These are phyloP conservation scores for Carabus problematicus DNA, from an alignment of 2,888 invertebrate genomes.

Conservation along the genomic window DNA sequence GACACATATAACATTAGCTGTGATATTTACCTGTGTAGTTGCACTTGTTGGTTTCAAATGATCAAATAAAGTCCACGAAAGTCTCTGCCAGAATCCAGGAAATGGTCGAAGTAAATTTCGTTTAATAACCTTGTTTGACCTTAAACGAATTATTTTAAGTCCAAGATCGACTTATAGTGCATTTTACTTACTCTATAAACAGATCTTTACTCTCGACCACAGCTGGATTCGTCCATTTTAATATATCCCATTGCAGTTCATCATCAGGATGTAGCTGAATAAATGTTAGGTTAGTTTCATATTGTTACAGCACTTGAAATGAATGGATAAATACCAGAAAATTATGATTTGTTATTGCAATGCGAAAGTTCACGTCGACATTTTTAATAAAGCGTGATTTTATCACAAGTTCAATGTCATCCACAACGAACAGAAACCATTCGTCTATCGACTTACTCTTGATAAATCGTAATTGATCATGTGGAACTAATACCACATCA, in stretches of 20 bases:
- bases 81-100: slow-evolving; percentile 27
- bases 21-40: slow-evolving; percentile 1
- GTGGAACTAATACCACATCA: slow-evolving; percentile 23
- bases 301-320: neutral
- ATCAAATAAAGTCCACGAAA: slow-evolving; percentile 21
- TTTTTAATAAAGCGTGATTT: slow-evolving; percentile 31
- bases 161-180: neutral
- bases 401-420: slow-evolving; percentile 28
- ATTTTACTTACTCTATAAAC: slow-evolving; percentile 26
- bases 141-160: slow-evolving; percentile 5
- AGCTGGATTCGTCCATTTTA: slow-evolving; percentile 52
- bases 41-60: slow-evolving; percentile 14
- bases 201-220: slow-evolving; percentile 13
- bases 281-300: slow-evolving; percentile 8
- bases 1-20: neutral
- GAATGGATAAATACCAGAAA: slow-evolving; percentile 51
- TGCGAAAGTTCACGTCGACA: slow-evolving; percentile 28
- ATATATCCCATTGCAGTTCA: slow-evolving; percentile 54
- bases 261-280: slow-evolving; percentile 52
- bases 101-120: slow-evolving; percentile 22
- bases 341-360: slow-evolving; percentile 53
- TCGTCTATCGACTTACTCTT: slow-evolving; percentile 22
- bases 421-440: slow-evolving; percentile 28
- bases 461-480: slow-evolving; percentile 28
- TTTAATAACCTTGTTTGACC: slow-evolving; percentile 13